Conservation (phyloP, 1,140 invertebrate genomes). For the Pteromalus puparum region DNA sequence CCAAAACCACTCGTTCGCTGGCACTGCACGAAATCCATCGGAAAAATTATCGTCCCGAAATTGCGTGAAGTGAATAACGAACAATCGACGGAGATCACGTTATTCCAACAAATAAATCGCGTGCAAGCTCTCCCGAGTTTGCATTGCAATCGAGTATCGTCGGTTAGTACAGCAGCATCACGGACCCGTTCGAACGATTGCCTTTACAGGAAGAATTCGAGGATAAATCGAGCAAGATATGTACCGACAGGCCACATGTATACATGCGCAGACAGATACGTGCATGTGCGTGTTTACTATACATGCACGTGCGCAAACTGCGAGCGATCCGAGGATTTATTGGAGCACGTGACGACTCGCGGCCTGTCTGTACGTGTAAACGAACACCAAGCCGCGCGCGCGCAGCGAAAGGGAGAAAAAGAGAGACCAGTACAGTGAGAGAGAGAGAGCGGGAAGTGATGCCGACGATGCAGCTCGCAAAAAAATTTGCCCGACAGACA, state of each 20-base stretch:
- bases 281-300: background rate
- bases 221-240: conserved; percentile 3
- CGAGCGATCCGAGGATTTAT: conserved; percentile 13
- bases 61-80: background rate
- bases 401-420: background rate
- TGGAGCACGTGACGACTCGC: conserved; percentile 20
- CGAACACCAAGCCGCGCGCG: background rate
- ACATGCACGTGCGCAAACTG: conserved; percentile 1
- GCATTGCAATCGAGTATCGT: background rate
- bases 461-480: background rate
- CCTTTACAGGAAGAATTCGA: background rate
- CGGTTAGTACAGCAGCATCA: background rate
- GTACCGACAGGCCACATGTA: background rate
- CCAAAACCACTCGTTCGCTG: no score
- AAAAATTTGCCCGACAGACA: background rate
- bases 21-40: no score
- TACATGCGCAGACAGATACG: no score
- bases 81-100: background rate
- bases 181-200: background rate
- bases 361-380: background rate
- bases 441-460: background rate
- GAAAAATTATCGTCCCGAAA: no score
- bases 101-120: background rate
- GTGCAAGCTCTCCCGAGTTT: background rate
- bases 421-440: background rate